Evolutionary conservation across 37 sponge, comb jelly and placozoan genomes (phyloP).

Genomic region (Spongilla lacustris): DNA sequence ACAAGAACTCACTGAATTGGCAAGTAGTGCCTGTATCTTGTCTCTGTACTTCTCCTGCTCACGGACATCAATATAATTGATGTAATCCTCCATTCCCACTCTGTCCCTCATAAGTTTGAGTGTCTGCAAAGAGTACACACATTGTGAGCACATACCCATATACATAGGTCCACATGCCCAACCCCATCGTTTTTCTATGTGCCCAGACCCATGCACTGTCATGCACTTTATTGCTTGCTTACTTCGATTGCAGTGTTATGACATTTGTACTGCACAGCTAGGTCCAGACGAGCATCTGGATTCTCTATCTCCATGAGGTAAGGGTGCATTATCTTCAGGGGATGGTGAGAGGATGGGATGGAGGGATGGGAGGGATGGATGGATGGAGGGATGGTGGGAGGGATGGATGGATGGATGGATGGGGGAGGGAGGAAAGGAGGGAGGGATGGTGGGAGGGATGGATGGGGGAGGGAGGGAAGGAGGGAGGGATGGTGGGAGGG

Average conservation of each 20-base stretch:
- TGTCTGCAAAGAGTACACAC: neutral
- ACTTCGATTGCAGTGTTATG: slow-evolving; percentile 45
- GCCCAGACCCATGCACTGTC: neutral
- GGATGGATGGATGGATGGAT: neutral
- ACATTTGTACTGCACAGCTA: slow-evolving; percentile 31
- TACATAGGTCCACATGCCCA: too few relatives aligned
- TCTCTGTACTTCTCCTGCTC: slow-evolving; percentile 19
- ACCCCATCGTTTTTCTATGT: too few relatives aligned
- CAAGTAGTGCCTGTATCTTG: slow-evolving; percentile 27
- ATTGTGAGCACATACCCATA: too few relatives aligned
- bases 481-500: neutral
- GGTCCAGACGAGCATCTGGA: slow-evolving; percentile 31
- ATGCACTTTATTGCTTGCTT: neutral
- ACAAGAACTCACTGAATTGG: slow-evolving; percentile 21
- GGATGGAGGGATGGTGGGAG: neutral
- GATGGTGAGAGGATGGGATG: neutral
- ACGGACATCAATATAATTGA: slow-evolving; percentile 25
- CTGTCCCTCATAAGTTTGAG: slow-evolving; percentile 31
- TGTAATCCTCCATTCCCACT: slow-evolving; percentile 28
- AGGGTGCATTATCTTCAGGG: slow-evolving; percentile 25
- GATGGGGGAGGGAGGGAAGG: neutral
- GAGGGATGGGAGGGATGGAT: neutral
- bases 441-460: neutral
- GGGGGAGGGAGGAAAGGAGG: neutral
- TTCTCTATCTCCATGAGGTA: slow-evolving; percentile 61